These are phyloP conservation scores for Clostera curtula DNA, from an alignment of 2,888 invertebrate genomes.

Conservation along the genomic window DNA sequence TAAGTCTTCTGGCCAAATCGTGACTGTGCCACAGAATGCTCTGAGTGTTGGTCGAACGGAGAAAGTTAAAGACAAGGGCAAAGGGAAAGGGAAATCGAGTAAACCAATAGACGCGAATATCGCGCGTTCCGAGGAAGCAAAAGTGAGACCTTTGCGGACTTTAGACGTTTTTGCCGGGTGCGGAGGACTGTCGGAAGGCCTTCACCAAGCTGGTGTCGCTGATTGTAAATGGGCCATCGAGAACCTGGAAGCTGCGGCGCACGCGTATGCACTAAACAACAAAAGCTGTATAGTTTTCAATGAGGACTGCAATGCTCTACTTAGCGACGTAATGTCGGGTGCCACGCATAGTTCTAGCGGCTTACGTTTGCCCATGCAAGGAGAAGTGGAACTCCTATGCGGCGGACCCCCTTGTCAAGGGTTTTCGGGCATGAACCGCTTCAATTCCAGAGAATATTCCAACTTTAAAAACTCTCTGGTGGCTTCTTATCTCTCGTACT, in stretches of 20 bases:
- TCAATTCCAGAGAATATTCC: constrained; percentile 88
- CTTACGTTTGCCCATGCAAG: constrained; percentile 79
- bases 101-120: constrained; percentile 35
- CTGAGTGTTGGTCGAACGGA: constrained; percentile 74
- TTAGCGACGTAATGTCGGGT: constrained; percentile 80
- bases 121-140: constrained; percentile 33
- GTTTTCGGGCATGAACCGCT: constrained; percentile 92
- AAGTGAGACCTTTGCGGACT: constrained; percentile 74
- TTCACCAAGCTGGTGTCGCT: constrained; percentile 80
- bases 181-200: constrained; percentile 86
- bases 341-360: constrained; percentile 63
- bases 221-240: constrained; percentile 89
- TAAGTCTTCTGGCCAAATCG: constrained; percentile 64
- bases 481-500: constrained; percentile 86
- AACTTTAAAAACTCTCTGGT: constrained; percentile 90
- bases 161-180: constrained; percentile 92
- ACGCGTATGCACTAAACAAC: constrained; percentile 86
- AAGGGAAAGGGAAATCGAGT: constrained; percentile 79
- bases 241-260: constrained; percentile 83
- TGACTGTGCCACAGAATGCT: constrained; percentile 77
- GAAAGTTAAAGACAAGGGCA: constrained; percentile 79
- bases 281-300: constrained; percentile 82
- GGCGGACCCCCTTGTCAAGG: constrained; percentile 94
- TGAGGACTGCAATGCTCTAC: constrained; percentile 86
- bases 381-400: constrained; percentile 88